These are phyloP conservation scores for Cryptoprocta ferox DNA, from an alignment of 2,797 vertebrate genomes.

Conservation along the genomic window DNA sequence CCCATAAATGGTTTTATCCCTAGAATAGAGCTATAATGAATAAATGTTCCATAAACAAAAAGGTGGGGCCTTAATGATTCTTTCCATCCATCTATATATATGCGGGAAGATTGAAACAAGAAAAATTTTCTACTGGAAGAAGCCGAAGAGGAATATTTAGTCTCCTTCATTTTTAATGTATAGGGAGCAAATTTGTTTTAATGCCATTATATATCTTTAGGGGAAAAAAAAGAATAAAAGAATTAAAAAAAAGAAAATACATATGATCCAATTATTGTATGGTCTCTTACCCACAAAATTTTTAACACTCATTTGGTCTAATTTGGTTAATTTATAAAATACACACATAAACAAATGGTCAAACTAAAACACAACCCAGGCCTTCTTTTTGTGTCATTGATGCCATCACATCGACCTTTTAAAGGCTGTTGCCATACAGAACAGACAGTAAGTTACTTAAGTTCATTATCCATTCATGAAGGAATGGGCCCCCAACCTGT, in stretches of 20 bases:
- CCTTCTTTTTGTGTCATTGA: not conserved
- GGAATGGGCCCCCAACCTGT: not conserved
- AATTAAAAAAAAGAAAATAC: not conserved
- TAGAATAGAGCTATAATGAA: not conserved
- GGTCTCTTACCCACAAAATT: not conserved
- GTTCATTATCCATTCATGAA: not conserved
- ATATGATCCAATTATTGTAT: not conserved
- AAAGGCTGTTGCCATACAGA: not conserved
- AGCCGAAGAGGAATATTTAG: not conserved
- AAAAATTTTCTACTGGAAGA: not conserved
- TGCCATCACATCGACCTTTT: not conserved
- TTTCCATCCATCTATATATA: not conserved
- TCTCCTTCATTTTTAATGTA: not conserved
- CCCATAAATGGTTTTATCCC: conserved; percentile 13
- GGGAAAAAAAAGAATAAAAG: conserved; percentile 30
- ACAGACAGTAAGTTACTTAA: not conserved
- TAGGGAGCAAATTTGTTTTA: not conserved
- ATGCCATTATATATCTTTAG: not conserved
- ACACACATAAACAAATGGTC: not conserved
- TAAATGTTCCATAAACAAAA: conserved; percentile 40
- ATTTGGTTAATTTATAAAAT: not conserved
- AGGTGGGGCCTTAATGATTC: not conserved
- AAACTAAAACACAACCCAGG: not conserved
- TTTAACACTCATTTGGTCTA: not conserved
- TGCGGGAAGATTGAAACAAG: not conserved